phyloP scores from a whole-genome alignment of 2,113 vertebrate genomes.

The Cinclus cinclus region DNA sequence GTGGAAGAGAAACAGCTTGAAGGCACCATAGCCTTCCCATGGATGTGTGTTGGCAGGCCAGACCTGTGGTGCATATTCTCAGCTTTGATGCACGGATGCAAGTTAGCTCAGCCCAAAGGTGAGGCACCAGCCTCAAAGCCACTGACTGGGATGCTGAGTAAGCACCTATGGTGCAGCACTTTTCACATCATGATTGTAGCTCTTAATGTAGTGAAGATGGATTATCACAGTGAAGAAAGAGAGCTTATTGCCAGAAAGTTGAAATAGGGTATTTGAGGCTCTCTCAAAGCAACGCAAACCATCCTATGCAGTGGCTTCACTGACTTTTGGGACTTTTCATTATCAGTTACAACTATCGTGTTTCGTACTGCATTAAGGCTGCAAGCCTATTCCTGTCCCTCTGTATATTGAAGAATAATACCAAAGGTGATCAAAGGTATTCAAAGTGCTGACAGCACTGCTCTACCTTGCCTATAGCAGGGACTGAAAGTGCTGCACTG shows the following conservation, averaged over 20 bases:
- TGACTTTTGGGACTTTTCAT: background rate
- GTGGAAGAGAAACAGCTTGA: background rate
- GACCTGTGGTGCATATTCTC: background rate
- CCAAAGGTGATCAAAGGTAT: background rate
- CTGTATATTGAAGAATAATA: background rate
- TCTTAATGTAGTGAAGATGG: background rate
- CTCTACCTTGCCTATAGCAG: background rate
- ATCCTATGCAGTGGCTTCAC: background rate
- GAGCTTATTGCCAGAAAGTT: background rate
- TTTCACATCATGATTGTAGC: background rate
- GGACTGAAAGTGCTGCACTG: background rate
- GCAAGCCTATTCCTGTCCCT: background rate
- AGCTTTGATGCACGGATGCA: background rate
- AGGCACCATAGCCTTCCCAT: background rate
- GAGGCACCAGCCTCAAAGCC: background rate
- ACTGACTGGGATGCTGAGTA: background rate
- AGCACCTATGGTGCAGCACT: background rate
- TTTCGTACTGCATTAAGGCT: background rate
- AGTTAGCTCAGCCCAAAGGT: background rate
- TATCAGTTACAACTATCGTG: background rate
- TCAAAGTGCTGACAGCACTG: background rate
- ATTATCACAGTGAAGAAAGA: background rate
- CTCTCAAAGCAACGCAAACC: background rate
- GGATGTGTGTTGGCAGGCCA: background rate
- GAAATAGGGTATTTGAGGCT: background rate